Evolutionary conservation across 2,113 vertebrate species (phyloP).

Genomic region (Callorhinus ursinus): DNA sequence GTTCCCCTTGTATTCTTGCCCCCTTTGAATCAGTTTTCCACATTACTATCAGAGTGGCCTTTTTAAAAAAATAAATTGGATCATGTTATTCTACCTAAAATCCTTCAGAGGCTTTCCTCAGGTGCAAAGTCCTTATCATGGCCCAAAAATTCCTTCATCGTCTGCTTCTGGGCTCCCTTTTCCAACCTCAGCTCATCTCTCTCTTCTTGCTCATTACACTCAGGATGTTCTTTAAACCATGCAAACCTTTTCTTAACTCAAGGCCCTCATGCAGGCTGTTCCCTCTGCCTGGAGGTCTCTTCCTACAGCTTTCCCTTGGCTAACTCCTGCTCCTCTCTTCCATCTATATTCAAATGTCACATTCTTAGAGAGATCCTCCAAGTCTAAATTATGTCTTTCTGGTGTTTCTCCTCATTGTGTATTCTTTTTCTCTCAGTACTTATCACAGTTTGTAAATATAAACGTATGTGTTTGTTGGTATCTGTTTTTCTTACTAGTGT

Average conservation of each 20-base stretch:
- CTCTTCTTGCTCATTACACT: background rate
- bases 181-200: background rate
- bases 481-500: background rate
- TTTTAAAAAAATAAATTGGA: background rate
- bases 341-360: background rate
- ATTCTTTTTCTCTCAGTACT: background rate
- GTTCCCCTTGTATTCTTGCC: background rate
- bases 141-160: background rate
- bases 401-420: background rate
- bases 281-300: background rate
- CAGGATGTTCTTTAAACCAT: background rate
- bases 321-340: background rate
- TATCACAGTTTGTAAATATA: background rate
- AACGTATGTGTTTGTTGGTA: background rate
- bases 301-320: background rate
- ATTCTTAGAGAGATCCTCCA: background rate
- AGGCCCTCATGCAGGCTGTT: background rate
- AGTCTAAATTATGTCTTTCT: background rate
- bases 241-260: background rate
- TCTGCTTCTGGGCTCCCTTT: background rate
- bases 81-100: background rate
- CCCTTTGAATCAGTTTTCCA: background rate
- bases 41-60: background rate
- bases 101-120: background rate
- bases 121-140: background rate